A percentile compares a stretch with the other conserved stretches of the same genome.
Evolutionary conservation across 2,888 invertebrate species (phyloP).

Genomic region (Dugesia japonica): DNA sequence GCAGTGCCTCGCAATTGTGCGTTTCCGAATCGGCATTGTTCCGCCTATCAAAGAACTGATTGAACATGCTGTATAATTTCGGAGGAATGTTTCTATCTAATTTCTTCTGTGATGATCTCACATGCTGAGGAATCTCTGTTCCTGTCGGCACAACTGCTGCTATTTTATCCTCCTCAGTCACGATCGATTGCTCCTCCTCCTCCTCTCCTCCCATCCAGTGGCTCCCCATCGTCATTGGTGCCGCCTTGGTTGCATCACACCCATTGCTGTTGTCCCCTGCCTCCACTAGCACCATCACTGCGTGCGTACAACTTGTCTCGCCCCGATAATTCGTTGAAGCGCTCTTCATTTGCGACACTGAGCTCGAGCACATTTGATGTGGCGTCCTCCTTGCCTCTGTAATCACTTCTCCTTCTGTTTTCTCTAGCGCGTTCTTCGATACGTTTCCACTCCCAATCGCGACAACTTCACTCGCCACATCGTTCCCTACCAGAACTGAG

Average conservation of each 20-base stretch:
- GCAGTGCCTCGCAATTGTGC: too few relatives aligned
- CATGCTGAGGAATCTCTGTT: not conserved
- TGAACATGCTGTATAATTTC: constrained; percentile 9
- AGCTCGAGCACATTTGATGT: not conserved
- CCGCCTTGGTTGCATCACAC: constrained; percentile 24
- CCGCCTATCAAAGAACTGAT: constrained; percentile 7
- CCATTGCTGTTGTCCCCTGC: constrained; percentile 21
- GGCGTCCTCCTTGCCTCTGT: not conserved
- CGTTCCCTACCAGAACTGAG: not conserved
- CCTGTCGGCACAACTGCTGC: not conserved
- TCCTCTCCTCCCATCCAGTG: constrained; percentile 23
- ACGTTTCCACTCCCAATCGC: not conserved
- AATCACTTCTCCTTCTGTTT: not conserved
- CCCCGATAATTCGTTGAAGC: constrained; percentile 6
- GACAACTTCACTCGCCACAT: too few relatives aligned
- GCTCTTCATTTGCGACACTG: not conserved
- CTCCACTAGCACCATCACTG: constrained; percentile 26
- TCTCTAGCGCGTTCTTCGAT: not conserved
- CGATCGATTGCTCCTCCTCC: not conserved
- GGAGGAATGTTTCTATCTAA: not conserved
- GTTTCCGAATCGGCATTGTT: not conserved
- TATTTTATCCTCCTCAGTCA: not conserved
- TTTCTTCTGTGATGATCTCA: not conserved
- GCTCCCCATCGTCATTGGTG: constrained; percentile 24
- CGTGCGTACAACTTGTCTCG: constrained; percentile 25